phyloP scores from a whole-genome alignment of 2,888 invertebrate species.

The Amphipyra tragopoginis region DNA sequence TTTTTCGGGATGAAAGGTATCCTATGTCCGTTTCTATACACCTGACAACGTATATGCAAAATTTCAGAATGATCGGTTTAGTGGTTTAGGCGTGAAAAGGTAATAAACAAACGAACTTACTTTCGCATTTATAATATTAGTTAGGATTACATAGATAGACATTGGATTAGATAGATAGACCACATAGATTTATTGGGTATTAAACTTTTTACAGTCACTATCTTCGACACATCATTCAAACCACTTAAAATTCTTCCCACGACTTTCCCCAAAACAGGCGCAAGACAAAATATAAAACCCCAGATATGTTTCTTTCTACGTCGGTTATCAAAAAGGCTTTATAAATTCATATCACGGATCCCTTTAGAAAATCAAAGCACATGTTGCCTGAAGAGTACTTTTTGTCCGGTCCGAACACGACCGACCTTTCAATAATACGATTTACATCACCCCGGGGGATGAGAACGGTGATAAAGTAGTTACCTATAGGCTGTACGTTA shows the following conservation, averaged over 20 bases:
- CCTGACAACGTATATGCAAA: too few species aligned
- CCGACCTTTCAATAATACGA: conserved; percentile 40
- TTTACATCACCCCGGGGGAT: conserved; percentile 30
- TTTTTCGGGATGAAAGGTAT: too few species aligned
- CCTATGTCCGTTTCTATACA: too few species aligned
- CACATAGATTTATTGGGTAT: not conserved
- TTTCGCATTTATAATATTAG: too few species aligned
- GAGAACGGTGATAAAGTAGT: conserved; percentile 11
- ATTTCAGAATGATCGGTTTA: too few species aligned
- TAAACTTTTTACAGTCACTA: not conserved
- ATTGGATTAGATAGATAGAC: too few species aligned
- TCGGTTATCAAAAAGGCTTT: conserved; percentile 29
- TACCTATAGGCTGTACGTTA: too few species aligned
- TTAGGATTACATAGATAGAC: too few species aligned
- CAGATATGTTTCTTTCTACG: conserved; percentile 12
- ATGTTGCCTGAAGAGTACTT: conserved; percentile 28
- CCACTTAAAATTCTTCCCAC: conserved; percentile 24
- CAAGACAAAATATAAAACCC: conserved; percentile 26
- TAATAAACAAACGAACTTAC: too few species aligned
- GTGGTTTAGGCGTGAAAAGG: too few species aligned
- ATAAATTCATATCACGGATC: conserved; percentile 47
- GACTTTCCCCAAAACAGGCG: conserved; percentile 1
- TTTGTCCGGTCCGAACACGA: conserved; percentile 32
- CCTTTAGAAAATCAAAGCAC: conserved; percentile 44
- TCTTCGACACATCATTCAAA: not conserved